These are phyloP conservation scores for Ondatra zibethicus DNA, from an alignment of 2,113 vertebrate species.

Conservation along the genomic window DNA sequence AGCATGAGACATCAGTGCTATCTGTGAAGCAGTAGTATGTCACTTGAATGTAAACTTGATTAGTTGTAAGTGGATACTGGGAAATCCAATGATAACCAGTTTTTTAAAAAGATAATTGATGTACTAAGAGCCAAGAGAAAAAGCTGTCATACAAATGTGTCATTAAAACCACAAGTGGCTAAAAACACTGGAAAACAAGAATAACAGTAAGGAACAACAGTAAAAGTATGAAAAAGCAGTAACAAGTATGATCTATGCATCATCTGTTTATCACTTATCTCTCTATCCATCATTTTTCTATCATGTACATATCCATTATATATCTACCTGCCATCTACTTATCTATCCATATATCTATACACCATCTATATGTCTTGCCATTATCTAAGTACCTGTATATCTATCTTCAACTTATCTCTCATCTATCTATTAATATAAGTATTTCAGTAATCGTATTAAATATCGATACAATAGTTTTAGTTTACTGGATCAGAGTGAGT, in stretches of 20 bases:
- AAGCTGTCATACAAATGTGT: background rate
- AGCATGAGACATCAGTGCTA: background rate
- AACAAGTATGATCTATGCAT: background rate
- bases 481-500: background rate
- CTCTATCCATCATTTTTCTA: background rate
- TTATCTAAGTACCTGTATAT: background rate
- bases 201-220: background rate
- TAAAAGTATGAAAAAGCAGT: background rate
- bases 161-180: background rate
- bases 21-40: background rate
- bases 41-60: background rate
- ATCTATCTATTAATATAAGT: background rate
- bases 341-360: background rate
- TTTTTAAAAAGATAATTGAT: slow-evolving; percentile 5
- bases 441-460: background rate
- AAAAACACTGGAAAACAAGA: background rate
- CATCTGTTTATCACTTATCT: background rate
- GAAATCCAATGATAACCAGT: background rate
- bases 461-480: background rate
- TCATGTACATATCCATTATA: background rate
- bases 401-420: background rate
- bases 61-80: background rate
- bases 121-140: background rate
- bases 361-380: background rate
- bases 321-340: background rate